phyloP scores from a whole-genome alignment of 1,140 invertebrate genomes.

The Apis florea region DNA sequence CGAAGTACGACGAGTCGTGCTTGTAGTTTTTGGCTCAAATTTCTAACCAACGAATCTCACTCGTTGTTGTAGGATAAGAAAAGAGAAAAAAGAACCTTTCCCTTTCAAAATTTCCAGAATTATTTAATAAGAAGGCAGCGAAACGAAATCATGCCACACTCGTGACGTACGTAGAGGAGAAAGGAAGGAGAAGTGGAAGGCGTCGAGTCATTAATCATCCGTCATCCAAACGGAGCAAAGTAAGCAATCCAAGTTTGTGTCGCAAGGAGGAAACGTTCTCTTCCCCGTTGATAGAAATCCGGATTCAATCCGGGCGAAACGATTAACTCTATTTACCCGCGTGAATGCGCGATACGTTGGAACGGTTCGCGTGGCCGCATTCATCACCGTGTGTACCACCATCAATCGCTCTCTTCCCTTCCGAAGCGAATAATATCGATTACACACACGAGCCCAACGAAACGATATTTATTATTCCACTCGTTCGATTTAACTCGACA shows the following conservation, averaged over 20 bases:
- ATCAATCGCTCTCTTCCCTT: constrained; percentile 6
- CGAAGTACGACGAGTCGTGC: too few species aligned
- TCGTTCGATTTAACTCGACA: constrained; percentile 17
- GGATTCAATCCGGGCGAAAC: constrained; percentile 25
- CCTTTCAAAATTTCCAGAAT: too few species aligned
- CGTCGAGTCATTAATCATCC: constrained; percentile 20
- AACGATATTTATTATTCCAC: constrained; percentile 47
- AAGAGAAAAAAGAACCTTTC: too few species aligned
- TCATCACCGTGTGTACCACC: constrained; percentile 19
- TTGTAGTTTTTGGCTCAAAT: too few species aligned
- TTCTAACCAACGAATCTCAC: too few species aligned
- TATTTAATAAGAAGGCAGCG: too few species aligned
- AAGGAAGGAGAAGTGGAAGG: background rate
- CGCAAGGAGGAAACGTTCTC: constrained; percentile 7
- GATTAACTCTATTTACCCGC: constrained; percentile 39
- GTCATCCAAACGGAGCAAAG: constrained; percentile 5
- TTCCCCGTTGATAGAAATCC: constrained; percentile 12
- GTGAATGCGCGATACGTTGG: background rate
- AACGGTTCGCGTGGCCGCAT: constrained; percentile 34
- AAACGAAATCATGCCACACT: too few species aligned
- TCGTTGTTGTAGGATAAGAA: too few species aligned
- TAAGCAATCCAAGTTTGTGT: constrained; percentile 26
- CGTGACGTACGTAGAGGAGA: too few species aligned
- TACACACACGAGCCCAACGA: constrained; percentile 14
- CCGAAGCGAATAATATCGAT: constrained; percentile 51